A percentile compares a stretch with the other conserved stretches of the same genome.
Conservation (phyloP, 2,113 vertebrate genomes). For the Cygnus atratus region DNA sequence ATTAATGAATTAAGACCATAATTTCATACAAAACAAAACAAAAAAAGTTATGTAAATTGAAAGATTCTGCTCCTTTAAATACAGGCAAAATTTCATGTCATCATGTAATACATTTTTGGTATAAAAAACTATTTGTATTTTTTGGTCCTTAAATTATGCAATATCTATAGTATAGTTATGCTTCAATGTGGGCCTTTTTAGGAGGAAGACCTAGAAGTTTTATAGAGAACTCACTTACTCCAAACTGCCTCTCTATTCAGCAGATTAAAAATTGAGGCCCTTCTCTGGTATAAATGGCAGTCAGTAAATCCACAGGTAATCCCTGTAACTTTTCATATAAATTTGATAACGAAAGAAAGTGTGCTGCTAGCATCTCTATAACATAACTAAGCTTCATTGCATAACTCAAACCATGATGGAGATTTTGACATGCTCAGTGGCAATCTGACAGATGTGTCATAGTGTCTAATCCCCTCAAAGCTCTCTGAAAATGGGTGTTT, state of each 20-base stretch:
- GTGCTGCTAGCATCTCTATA: constrained; percentile 1
- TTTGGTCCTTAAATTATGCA: background rate
- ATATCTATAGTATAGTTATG: background rate
- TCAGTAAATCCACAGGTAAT: constrained; percentile 61
- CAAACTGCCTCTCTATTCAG: background rate
- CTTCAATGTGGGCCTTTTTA: background rate
- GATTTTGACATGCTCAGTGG: constrained; percentile 72
- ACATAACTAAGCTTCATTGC: constrained; percentile 54
- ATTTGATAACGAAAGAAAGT: constrained; percentile 55
- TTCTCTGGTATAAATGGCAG: constrained; percentile 35
- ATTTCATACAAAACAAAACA: background rate
- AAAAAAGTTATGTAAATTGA: background rate
- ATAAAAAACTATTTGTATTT: background rate
- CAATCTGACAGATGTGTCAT: constrained; percentile 74
- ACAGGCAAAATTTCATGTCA: background rate
- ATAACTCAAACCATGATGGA: constrained; percentile 53
- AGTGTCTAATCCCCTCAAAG: constrained; percentile 71
- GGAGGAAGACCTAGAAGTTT: background rate
- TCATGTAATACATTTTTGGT: background rate
- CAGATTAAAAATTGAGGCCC: constrained; percentile 24
- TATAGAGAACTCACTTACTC: background rate
- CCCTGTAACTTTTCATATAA: constrained; percentile 59
- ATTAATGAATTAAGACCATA: constrained; percentile 9
- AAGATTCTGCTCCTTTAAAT: background rate
- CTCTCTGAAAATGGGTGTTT: constrained; percentile 72